Base-by-base conservation (phyloP, 2,888 invertebrate genomes). In the Alsophila aescularia region DNA sequence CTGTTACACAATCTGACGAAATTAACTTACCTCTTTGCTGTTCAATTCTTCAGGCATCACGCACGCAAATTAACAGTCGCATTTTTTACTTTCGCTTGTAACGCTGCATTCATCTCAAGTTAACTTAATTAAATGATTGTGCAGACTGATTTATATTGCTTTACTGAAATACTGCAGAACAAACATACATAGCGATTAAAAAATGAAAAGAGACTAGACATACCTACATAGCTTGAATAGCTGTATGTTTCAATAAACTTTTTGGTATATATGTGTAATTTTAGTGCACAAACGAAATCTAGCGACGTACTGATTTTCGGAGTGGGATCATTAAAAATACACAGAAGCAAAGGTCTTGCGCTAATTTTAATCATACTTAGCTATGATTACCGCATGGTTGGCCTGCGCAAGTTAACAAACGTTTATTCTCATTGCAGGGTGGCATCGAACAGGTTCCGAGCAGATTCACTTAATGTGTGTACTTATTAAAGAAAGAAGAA, bases 401-500 rank as follows among this genome's bases (percentile, higher is more conserved):
- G 27, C 27, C 12, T 13, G 27, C 14, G 34, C 7, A 52, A 41
- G 29, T 47, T 31, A 34, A 13, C 27, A 16, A 29, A 49, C 41
- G 53, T 53, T 50, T 55, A 41, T 53, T 54, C 40, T 58, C 52
- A 56, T 45, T 32, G 24, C 37, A 39, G 49, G n/a, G 49, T 50
- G 48, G 44, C 53, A 48, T 24, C 32, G 32, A 52, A 66, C 58
- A 61, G 58, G 66, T 67, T 67, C 60, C 53, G 58, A 72, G 66
- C 71, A 76, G 74, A 75, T 76, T 73, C 70, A 69, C 69, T 73
- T 70, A 64, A 71, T 71, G 72, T 75, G 69, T 77, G 77, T 75
- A 81, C 78, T 81, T 70, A 84, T 89, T 86, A 87, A 79, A 66
- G 61, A 66, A 66, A 82, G 83, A 78, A 77, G 79, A 77, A 67